Conservation (phyloP, 2,113 vertebrate species). For the Rattus rattus region DNA sequence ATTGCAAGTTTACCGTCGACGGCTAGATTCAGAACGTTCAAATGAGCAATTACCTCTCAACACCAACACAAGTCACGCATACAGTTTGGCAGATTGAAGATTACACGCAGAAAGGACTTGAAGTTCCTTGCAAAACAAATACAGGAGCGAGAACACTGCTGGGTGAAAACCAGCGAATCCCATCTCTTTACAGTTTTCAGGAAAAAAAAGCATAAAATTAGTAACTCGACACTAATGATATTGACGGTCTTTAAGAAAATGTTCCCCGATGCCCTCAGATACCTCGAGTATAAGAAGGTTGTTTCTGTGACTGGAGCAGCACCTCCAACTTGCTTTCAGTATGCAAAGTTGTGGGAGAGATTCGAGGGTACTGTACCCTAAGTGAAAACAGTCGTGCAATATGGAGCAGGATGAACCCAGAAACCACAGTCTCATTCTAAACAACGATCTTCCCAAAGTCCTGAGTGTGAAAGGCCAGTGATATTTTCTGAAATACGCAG, state of each 20-base stretch:
- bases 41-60: constrained; percentile 75
- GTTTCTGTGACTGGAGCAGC: not conserved
- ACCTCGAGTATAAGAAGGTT: not conserved
- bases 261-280: not conserved
- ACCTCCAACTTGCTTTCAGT: not conserved
- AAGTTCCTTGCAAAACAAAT: constrained; percentile 70
- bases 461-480: not conserved
- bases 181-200: constrained; percentile 27
- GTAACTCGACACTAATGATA: not conserved
- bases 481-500: not conserved
- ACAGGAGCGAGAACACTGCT: constrained; percentile 47
- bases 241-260: not conserved
- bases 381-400: not conserved
- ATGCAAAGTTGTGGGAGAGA: not conserved
- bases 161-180: constrained; percentile 38
- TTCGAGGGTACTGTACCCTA: not conserved
- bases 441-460: not conserved
- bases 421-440: not conserved
- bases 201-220: constrained; percentile 7
- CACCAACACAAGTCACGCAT: constrained; percentile 66
- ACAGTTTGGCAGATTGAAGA: constrained; percentile 75
- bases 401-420: not conserved
- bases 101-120: constrained; percentile 68
- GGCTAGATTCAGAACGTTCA: constrained; percentile 65
- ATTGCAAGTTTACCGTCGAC: constrained; percentile 54